Conservation (phyloP, 2,888 invertebrate species). For the Megastigmus dorsalis region DNA sequence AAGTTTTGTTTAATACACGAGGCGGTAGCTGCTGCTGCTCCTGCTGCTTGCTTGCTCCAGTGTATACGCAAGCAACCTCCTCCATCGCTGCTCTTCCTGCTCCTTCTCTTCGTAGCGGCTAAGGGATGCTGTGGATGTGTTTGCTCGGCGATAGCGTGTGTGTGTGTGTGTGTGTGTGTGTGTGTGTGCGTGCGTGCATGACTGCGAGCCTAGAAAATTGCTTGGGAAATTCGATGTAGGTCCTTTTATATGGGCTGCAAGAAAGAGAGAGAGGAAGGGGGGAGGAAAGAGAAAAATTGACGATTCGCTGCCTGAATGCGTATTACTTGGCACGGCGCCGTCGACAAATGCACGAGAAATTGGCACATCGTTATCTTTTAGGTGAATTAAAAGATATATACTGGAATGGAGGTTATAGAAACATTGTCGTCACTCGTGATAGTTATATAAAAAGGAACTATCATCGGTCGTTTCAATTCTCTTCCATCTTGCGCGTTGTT, state of each 20-base stretch:
- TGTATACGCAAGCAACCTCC: no score
- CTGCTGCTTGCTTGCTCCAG: neutral
- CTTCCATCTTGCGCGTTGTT: no score
- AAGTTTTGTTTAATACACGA: slow-evolving; percentile 37
- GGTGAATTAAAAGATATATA: no score
- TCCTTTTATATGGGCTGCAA: neutral
- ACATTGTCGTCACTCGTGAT: no score
- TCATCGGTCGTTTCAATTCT: no score
- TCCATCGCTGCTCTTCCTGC: neutral
- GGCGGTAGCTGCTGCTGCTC: neutral
- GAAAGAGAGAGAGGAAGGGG: no score
- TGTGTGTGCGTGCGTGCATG: neutral
- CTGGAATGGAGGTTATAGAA: no score
- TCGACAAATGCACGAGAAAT: no score
- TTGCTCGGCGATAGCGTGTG: neutral
- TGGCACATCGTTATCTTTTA: no score
- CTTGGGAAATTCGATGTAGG: slow-evolving; percentile 3
- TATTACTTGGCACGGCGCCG: no score
- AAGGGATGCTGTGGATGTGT: no score
- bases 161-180: neutral
- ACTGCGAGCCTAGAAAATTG: slow-evolving; percentile 28
- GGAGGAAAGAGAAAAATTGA: neutral
- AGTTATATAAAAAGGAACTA: no score
- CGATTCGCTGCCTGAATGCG: neutral
- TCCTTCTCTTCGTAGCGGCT: neutral